phyloP scores from a whole-genome alignment of 2,888 invertebrate species.

The Eilema depressum region DNA sequence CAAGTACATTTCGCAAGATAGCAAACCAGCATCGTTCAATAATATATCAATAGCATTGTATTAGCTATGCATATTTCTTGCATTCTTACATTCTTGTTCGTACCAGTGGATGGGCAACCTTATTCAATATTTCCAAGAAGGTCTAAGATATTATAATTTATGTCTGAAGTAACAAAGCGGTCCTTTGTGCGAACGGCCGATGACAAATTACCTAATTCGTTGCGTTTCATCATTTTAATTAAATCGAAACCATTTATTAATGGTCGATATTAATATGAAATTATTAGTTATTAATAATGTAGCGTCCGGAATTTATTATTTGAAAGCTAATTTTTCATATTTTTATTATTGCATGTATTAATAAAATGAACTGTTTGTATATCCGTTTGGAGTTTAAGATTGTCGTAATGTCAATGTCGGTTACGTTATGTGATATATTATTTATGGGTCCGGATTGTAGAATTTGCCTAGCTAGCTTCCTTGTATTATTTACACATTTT shows the following conservation, averaged over 20 bases:
- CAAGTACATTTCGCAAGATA: constrained; percentile 22
- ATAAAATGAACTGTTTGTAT: constrained; percentile 23
- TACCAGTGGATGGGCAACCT: constrained; percentile 38
- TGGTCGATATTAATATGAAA: constrained; percentile 42
- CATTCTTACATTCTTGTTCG: constrained; percentile 32
- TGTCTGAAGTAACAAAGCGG: constrained; percentile 64
- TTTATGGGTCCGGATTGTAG: constrained; percentile 13
- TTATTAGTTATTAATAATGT: constrained; percentile 39
- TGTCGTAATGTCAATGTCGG: constrained; percentile 28
- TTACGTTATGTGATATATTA: no score
- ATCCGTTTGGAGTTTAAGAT: constrained; percentile 24
- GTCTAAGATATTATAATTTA: constrained; percentile 69
- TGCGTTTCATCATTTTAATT: constrained; percentile 79
- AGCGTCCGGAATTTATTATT: constrained; percentile 34
- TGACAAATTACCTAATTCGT: constrained; percentile 84
- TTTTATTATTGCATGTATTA: constrained; percentile 31
- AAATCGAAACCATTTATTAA: constrained; percentile 61
- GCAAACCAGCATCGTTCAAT: constrained; percentile 24
- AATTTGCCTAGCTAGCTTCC: background rate
- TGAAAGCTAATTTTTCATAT: constrained; percentile 20
- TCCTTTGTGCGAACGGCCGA: constrained; percentile 59
- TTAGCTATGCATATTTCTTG: constrained; percentile 42
- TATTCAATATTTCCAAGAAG: constrained; percentile 73
- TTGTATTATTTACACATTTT: no score
- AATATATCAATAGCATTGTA: constrained; percentile 31